phyloP scores from a whole-genome alignment of 2,113 vertebrate genomes.

The Rattus rattus region DNA sequence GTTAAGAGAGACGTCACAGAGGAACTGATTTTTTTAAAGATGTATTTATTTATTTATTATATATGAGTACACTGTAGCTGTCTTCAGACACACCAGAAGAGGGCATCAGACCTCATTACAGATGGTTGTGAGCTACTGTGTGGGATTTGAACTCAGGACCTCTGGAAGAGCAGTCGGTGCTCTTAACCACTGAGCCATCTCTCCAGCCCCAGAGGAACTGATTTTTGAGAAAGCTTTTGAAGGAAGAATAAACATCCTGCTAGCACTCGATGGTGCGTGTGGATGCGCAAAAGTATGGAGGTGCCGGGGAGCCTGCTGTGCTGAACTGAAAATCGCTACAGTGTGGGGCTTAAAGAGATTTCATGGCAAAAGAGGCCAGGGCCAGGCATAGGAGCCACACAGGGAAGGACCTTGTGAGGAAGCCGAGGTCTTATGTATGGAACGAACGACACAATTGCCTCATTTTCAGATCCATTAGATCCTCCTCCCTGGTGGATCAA shows the following conservation, averaged over 20 bases:
- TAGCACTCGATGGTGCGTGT: too few species aligned
- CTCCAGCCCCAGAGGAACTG: not conserved
- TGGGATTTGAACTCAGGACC: too few species aligned
- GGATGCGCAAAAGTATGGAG: too few species aligned
- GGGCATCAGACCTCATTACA: too few species aligned
- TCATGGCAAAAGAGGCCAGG: not conserved
- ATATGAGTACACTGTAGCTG: too few species aligned
- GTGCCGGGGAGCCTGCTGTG: fast-evolving
- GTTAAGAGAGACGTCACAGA: not conserved
- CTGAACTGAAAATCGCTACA: not conserved
- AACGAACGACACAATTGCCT: too few species aligned
- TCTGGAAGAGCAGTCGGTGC: too few species aligned
- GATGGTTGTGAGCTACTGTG: too few species aligned
- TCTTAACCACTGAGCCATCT: too few species aligned
- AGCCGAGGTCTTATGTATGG: not conserved
- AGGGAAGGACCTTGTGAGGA: not conserved
- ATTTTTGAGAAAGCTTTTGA: not conserved
- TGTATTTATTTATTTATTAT: too few species aligned
- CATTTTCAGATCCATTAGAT: not conserved
- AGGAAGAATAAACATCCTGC: not conserved
- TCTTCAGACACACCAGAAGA: too few species aligned
- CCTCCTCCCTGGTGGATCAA: not conserved
- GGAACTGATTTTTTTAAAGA: not conserved
- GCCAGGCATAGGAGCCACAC: not conserved
- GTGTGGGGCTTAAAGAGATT: not conserved